Evolutionary conservation across 2,888 invertebrate species (phyloP).

Genomic region (Onchidella celtica): DNA sequence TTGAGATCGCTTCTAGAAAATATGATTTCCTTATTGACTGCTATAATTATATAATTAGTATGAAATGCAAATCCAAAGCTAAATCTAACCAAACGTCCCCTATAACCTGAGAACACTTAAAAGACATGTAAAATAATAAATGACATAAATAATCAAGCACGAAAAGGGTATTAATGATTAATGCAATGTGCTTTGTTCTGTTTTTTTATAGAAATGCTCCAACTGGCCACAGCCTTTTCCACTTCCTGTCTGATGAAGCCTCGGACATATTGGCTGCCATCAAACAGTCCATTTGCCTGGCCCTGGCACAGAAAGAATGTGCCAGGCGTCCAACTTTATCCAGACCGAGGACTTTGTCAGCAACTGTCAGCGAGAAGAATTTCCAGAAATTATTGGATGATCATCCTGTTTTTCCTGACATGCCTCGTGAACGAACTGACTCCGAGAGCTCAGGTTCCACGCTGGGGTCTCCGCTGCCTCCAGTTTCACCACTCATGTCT

Average conservation of each 20-base stretch:
- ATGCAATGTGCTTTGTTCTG: too few relatives aligned
- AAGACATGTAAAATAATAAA: too few relatives aligned
- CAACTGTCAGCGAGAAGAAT: conserved; percentile 7
- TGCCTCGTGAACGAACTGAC: background rate
- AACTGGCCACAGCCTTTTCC: conserved; percentile 37
- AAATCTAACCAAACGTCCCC: too few relatives aligned
- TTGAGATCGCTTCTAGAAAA: too few relatives aligned
- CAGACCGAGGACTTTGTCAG: background rate
- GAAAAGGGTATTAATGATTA: too few relatives aligned
- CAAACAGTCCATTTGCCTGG: conserved; percentile 37
- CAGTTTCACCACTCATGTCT: background rate
- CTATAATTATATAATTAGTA: too few relatives aligned
- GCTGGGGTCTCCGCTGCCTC: background rate
- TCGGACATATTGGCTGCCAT: conserved; percentile 32
- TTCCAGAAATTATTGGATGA: background rate
- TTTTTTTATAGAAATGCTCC: conserved; percentile 28
- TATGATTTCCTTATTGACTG: too few relatives aligned
- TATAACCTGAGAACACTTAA: too few relatives aligned
- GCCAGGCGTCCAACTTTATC: background rate
- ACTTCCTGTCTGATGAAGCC: conserved; percentile 26
- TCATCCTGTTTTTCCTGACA: background rate
- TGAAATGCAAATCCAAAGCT: too few relatives aligned
- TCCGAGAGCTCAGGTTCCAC: conserved; percentile 15
- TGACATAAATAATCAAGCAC: too few relatives aligned
- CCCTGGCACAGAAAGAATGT: conserved; percentile 10